These are phyloP conservation scores for Limulus polyphemus DNA, from an alignment of 2,888 invertebrate species.

Conservation along the genomic window DNA sequence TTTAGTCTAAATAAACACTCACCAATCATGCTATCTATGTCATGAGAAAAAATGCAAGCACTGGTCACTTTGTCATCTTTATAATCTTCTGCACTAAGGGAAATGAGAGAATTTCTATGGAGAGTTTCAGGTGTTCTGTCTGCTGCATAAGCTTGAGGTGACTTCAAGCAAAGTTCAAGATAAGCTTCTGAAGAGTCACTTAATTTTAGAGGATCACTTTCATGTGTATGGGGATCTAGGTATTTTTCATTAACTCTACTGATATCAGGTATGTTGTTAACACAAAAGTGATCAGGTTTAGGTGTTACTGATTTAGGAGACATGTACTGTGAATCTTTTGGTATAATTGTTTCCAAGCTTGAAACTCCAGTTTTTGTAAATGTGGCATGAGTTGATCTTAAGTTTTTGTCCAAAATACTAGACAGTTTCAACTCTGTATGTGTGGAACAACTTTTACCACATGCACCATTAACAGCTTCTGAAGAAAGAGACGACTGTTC, in stretches of 20 bases:
- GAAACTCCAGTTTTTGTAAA: neutral
- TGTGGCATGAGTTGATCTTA: too few relatives aligned
- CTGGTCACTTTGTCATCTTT: neutral
- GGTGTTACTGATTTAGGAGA: too few relatives aligned
- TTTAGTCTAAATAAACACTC: too few relatives aligned
- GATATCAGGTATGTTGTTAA: neutral
- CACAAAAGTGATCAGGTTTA: neutral
- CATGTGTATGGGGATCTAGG: neutral
- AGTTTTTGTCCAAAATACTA: neutral
- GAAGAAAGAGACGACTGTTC: constrained; percentile 25
- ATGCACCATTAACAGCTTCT: neutral
- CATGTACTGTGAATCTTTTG: neutral
- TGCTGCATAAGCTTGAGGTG: constrained; percentile 49
- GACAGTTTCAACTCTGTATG: neutral
- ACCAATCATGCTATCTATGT: too few relatives aligned
- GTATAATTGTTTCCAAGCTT: neutral
- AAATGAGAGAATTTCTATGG: constrained; percentile 53
- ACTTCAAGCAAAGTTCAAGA: constrained; percentile 24
- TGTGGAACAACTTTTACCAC: neutral
- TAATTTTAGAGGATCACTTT: neutral
- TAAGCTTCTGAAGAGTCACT: constrained; percentile 35
- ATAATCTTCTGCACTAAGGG: constrained; percentile 46
- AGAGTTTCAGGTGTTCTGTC: constrained; percentile 57
- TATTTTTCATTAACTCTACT: neutral
- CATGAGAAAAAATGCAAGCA: too few relatives aligned